Evolutionary conservation across 2,113 vertebrate species (phyloP), one percentile per base, ranked within the genome.

Genomic region (Diphyllodes magnificus): DNA sequence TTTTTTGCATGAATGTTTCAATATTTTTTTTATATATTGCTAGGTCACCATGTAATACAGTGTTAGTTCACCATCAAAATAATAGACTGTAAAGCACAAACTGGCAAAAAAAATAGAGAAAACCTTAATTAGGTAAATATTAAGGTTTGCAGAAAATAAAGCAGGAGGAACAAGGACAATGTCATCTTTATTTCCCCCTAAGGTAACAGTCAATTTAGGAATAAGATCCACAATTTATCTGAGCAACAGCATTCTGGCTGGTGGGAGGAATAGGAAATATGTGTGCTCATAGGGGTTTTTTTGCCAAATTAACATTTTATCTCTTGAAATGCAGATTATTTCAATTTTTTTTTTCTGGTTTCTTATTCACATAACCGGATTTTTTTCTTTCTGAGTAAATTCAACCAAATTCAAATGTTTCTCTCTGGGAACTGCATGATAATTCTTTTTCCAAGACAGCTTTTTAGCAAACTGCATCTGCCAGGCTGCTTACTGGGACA

Each of bases 261-360:
- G 7, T 39, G 28, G 89, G 11, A 25, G 18, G 14, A 68, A 25
- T 35, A 18, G 23, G 28, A 70, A 56, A 45, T 8, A 0, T 7
- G 2, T 19, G 2, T 17, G 3, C 13, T 23, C 33, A 8, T 10
- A 5, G 24, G 3, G 4, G 0, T 1, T 10, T 2, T 33, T 50
- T 73, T 37, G 6, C 35, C 33, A 92, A 63, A 78, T n/a, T 17
- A 63, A 60, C 7, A 44, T 49, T 61, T 73, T 56, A 6, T 20
- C 39, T 56, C 30, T 35, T 66, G 13, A 81, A 68, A 81, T 24
- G 5, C 6, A 77, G 30, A 45, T 44, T 39, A 33, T 57, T 65
- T 73, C 1, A 10, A 15, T 16, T 25, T 1, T 4, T 33, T 3
- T 3, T 69, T 23, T 2, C 1, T 13, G 12, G 7, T 64, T 79